Evolutionary conservation across 2,888 invertebrate species (phyloP).

Genomic region (Microctonus hyperodae): DNA sequence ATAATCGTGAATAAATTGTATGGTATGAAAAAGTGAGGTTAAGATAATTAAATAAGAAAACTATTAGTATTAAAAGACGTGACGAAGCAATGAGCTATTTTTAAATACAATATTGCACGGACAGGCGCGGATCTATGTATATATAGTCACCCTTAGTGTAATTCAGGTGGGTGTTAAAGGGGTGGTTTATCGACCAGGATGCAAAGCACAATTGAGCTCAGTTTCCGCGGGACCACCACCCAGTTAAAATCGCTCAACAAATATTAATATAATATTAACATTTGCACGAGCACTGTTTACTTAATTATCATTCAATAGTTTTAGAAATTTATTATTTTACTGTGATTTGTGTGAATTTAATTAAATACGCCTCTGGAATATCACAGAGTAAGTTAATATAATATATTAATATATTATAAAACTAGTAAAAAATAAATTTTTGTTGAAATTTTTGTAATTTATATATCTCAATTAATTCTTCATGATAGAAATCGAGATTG

Average conservation of each 20-base stretch:
- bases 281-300: not conserved
- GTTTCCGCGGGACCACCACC: constrained; percentile 60
- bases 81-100: constrained; percentile 17
- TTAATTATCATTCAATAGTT: not conserved
- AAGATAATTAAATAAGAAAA: not conserved
- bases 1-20: too few species aligned
- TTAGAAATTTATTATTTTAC: not conserved
- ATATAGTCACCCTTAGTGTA: constrained; percentile 42
- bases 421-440: not conserved
- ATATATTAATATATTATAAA: not conserved
- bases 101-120: constrained; percentile 16
- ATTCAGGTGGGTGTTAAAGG: constrained; percentile 46
- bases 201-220: constrained; percentile 54
- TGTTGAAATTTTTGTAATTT: too few species aligned
- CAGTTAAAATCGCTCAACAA: constrained; percentile 45
- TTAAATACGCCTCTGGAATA: not conserved
- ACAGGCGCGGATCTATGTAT: constrained; percentile 36
- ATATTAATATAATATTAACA: not conserved
- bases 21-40: too few species aligned
- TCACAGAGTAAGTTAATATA: not conserved
- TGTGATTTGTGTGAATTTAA: constrained; percentile 1
- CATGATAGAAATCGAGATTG: too few species aligned
- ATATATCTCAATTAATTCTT: too few species aligned
- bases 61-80: not conserved
- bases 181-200: constrained; percentile 59